Conservation (phyloP, 2,888 invertebrate species). For the Trissolcus brochymenae region DNA sequence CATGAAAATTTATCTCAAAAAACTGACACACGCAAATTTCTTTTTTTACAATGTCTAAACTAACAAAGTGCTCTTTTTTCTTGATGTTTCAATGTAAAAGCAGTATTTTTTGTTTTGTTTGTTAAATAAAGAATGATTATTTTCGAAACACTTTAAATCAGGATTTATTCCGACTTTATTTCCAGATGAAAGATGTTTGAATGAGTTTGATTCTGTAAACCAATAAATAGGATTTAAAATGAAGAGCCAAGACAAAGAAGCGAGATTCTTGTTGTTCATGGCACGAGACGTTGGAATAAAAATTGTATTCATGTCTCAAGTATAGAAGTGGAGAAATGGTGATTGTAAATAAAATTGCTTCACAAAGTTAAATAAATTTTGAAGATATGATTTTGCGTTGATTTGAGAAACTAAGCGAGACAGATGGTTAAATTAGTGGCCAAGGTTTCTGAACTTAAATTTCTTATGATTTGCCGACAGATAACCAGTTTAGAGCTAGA, state of each 20-base stretch:
- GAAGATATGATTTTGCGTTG: not conserved
- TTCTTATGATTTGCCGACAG: slow-evolving; percentile 27
- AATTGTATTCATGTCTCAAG: too few species aligned
- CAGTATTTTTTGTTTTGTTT: too few species aligned
- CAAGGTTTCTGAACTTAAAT: slow-evolving; percentile 44
- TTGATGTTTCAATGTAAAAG: not conserved
- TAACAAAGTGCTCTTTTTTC: not conserved
- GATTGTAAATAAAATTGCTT: too few species aligned
- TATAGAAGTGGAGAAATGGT: too few species aligned
- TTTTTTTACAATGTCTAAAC: not conserved
- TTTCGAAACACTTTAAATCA: slow-evolving; percentile 2
- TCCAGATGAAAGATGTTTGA: not conserved
- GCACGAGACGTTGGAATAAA: too few species aligned
- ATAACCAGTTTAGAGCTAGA: slow-evolving; percentile 27
- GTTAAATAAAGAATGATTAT: not conserved
- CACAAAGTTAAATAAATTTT: too few species aligned
- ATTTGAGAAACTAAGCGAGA: slow-evolving; percentile 25
- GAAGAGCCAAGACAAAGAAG: not conserved
- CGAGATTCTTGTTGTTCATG: not conserved
- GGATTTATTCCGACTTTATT: not conserved
- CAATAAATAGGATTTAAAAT: slow-evolving; percentile 4
- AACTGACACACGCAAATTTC: not conserved
- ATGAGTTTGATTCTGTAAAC: not conserved
- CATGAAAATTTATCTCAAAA: slow-evolving; percentile 4
- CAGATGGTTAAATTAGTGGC: slow-evolving; percentile 34